Evolutionary conservation across 2,113 vertebrate species (phyloP), one percentile per base, ranked within the genome.

Genomic region (Prionailurus bengalensis): DNA sequence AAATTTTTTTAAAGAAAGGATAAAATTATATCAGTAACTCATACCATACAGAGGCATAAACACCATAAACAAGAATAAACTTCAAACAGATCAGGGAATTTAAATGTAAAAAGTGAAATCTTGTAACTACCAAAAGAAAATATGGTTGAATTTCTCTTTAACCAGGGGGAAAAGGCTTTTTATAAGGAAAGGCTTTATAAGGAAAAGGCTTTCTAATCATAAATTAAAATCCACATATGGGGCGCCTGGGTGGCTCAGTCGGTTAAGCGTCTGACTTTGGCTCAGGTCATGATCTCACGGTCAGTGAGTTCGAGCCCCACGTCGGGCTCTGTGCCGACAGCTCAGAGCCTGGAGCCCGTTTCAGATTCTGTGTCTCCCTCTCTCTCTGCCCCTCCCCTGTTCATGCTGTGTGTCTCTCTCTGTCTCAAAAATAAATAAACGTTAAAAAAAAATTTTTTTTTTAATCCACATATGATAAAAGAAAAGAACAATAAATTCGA

Each of bases 11-110:
- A 61, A 61, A 79, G 27, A 61, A 65, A 68, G 14, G 19, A 73
- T 39, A 94, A 95, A 89, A 93, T 83, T 83, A 79, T n/a, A 95
- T 74, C 68, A 93, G 5, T 90, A 89, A 89, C 13, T 86, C 48
- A 90, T 17, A 71, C 11, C 36, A 73, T 58, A 36, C 5, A 87
- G 2, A 76, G 31, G 25, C 85, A 90, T 66, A 68, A 94, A 96
- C 31, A 33, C 42, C 71, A 85, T 21, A 36, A 14, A 76, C 4
- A 88, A 42, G 61, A 81, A 96, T 89, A 92, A 89, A 83, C 23
- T 70, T 70, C 68, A 87, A 79, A 80, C 58, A 19, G 12, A 93
- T 65, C 42, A 86, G 31, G 13, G 3, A 79, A 48, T 73, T 55
- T 91, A 93, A 79, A 88, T 33, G 19, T 48, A 83, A 85, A 89